Evolutionary conservation across 2,797 vertebrate species (phyloP), one percentile per base, ranked within the genome.

Genomic region (Sebastes cheni): DNA sequence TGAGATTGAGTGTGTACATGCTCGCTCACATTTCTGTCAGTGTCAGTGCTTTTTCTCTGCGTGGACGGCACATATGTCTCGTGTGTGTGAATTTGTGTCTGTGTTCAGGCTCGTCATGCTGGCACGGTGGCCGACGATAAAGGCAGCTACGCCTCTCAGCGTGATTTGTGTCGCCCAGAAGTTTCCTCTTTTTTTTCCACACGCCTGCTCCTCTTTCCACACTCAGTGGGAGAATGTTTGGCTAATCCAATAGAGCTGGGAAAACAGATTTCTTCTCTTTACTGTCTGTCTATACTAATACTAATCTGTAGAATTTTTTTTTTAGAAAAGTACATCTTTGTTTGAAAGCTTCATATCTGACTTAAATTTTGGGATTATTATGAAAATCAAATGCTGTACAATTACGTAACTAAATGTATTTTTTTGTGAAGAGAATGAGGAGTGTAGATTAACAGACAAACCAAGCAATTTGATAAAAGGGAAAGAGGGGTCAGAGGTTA

Each of bases 91-190:
- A 32, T 46, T 25, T 76, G 30, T 78, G 27, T 66, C 54, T 60
- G 68, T 66, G 79, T 86, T 82, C 36, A 32, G 70, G 54, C 82
- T 85, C 65, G 83, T 83, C 89, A 70, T 78, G 61, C 64, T 71
- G 52, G 67, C 89, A 72, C 25, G 6, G 79, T 55, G 77, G 87
- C 80, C 79, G 50, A 66, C 84, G 75, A 80, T 73, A 84, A 82
- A 89, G 62, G 76, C 89, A 72, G 83, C 82, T 87, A 84, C 52
- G 71, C 89, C 86, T 91, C 85, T 91, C 85, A 89, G 89, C 54
- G 58, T 83, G 89, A 92, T 90, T 89, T 81, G 82, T 85, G 90
- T 91, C 67, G 30, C 90, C 82, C 59, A 54, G 73, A 89, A 85
- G 83, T 90, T 89, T 90, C 65, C 80, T 91, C 70, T 81, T 90